A percentile compares a stretch with the other conserved stretches of the same genome.
phyloP scores from a whole-genome alignment of 1,140 invertebrate species.

The Drosophila nannoptera region DNA sequence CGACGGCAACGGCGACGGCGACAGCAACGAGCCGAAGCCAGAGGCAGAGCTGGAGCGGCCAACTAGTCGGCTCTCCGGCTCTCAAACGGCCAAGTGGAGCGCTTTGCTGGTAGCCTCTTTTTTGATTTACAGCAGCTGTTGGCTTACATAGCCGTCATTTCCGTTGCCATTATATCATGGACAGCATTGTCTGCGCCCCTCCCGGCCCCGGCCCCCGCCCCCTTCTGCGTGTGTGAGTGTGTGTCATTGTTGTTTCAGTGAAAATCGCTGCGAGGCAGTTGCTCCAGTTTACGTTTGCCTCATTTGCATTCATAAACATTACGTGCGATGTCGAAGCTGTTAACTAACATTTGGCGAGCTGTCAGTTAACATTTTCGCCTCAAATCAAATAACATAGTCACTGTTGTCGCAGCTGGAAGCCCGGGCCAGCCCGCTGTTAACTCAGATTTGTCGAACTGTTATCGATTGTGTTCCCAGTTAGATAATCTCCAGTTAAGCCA shows the following conservation, averaged over 20 bases:
- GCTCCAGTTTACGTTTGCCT: constrained; percentile 39
- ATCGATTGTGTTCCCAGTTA: constrained; percentile 10
- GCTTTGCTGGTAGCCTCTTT: constrained; percentile 50
- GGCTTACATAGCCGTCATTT: constrained; percentile 47
- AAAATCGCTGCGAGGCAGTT: constrained; percentile 19
- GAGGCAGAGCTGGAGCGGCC: constrained; percentile 15
- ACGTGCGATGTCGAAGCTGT: constrained; percentile 11
- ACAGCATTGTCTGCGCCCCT: constrained; percentile 25
- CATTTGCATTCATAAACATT: constrained; percentile 33
- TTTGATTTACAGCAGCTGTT: constrained; percentile 74
- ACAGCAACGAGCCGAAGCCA: not conserved
- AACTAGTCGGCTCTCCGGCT: constrained; percentile 24
- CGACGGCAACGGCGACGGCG: constrained; percentile 14
- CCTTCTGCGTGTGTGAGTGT: constrained; percentile 29
- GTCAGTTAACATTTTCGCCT: no score
- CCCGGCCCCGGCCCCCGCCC: not conserved
- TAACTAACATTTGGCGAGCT: no score
- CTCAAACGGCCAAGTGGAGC: constrained; percentile 28
- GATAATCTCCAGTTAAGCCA: constrained; percentile 20
- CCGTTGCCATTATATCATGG: constrained; percentile 61
- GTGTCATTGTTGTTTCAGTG: constrained; percentile 51
- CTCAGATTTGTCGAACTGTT: not conserved
- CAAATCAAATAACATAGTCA: no score
- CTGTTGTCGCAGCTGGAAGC: no score
- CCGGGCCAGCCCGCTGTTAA: not conserved